Percentiles rank a stretch among this genome's conserved stretches.
phyloP scores from a whole-genome alignment of 2,113 vertebrate genomes.

The Notarius quadriscutis region DNA sequence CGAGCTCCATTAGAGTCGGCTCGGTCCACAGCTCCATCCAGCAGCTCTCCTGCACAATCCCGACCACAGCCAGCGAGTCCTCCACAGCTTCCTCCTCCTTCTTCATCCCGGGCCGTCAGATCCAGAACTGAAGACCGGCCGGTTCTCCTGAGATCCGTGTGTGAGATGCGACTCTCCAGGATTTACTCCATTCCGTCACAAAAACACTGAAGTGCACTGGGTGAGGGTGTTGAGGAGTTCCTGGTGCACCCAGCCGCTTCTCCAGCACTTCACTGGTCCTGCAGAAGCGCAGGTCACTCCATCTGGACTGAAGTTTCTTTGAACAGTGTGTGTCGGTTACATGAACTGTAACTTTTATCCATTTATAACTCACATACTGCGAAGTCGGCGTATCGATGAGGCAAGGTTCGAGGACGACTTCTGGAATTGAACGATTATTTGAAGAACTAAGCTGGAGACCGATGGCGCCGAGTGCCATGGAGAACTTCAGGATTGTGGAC shows the following conservation, averaged over 20 bases:
- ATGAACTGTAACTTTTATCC: not conserved
- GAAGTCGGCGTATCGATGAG: not conserved
- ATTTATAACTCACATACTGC: not conserved
- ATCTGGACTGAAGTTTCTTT: not conserved
- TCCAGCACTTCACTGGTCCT: not conserved
- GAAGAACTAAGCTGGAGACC: conserved; percentile 38
- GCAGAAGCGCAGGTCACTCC: not conserved
- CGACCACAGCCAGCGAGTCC: too few relatives aligned
- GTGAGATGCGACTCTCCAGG: conserved; percentile 25
- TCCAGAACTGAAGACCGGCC: not conserved
- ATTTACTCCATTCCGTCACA: conserved; percentile 8
- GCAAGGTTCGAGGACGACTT: not conserved
- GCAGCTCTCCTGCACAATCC: too few relatives aligned
- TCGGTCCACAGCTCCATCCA: not conserved
- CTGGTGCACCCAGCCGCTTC: not conserved
- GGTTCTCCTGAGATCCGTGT: not conserved
- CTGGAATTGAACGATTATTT: not conserved
- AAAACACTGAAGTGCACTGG: conserved; percentile 32
- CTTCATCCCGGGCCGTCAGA: not conserved
- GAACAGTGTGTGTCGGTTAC: not conserved
- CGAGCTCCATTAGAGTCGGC: not conserved
- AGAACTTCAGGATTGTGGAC: conserved; percentile 40
- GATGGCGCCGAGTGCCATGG: conserved; percentile 29
- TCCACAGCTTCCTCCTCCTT: too few relatives aligned
- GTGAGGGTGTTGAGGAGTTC: too few relatives aligned